These are phyloP conservation scores for Oenanthe oenanthe DNA, from an alignment of 2,113 vertebrate species.

Conservation along the genomic window DNA sequence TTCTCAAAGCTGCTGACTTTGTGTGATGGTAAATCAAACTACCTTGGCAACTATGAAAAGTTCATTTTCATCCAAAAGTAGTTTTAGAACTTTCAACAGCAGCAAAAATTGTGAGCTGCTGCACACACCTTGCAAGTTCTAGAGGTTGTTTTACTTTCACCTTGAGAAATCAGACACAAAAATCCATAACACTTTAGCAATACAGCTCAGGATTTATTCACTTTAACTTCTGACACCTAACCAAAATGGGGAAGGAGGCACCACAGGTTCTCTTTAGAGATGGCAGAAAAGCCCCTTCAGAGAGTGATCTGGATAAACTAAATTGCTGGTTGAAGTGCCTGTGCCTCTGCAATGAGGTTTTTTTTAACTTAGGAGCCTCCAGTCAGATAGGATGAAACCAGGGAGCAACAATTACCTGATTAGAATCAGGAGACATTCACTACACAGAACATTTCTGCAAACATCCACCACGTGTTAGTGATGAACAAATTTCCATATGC, in stretches of 20 bases:
- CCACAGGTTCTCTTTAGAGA: not conserved
- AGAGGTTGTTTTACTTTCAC: not conserved
- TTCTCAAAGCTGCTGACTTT: not conserved
- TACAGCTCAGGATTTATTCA: not conserved
- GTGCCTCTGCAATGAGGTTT: not conserved
- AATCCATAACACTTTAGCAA: not conserved
- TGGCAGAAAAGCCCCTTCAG: not conserved
- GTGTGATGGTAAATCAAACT: not conserved
- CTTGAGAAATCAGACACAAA: not conserved
- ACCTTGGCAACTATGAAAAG: not conserved
- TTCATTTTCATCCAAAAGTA: not conserved
- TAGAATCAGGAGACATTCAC: slow-evolving; percentile 4
- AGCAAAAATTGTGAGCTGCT: not conserved
- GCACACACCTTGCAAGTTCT: not conserved
- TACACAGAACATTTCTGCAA: not conserved
- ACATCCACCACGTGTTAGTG: not conserved
- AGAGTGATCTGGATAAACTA: not conserved
- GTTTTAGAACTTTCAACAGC: not conserved
- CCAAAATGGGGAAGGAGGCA: not conserved
- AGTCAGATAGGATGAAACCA: not conserved
- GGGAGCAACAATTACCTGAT: not conserved
- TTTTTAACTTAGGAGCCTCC: not conserved
- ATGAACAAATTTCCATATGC: slow-evolving; percentile 34
- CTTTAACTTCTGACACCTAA: not conserved
- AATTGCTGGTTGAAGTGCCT: not conserved